phyloP scores from a whole-genome alignment of 2,888 invertebrate genomes.

The Cryptosula pallasiana region DNA sequence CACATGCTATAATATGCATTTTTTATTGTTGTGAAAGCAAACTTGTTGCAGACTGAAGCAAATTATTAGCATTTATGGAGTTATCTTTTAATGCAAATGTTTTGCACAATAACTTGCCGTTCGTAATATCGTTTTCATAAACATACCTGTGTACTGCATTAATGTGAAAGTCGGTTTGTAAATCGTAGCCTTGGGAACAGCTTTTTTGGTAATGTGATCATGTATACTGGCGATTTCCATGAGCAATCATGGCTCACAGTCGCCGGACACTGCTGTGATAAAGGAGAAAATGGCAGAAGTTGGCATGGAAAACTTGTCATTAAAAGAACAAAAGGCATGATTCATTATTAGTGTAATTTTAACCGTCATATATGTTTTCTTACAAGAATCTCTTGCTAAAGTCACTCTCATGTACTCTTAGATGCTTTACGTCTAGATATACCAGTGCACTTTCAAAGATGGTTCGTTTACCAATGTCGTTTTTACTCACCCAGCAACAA shows the following conservation, averaged over 20 bases:
- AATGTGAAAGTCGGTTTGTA: no score
- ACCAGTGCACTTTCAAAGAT: background rate
- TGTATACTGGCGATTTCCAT: no score
- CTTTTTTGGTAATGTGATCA: no score
- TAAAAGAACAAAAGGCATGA: conserved; percentile 49
- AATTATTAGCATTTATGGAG: no score
- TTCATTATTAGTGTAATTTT: background rate
- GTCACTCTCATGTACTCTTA: background rate
- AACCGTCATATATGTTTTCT: background rate
- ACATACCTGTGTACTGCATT: no score
- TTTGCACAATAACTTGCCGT: no score
- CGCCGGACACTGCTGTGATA: background rate
- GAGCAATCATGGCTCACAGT: background rate
- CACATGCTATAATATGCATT: no score
- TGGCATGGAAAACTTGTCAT: conserved; percentile 45
- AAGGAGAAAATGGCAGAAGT: conserved; percentile 33
- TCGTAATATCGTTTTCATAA: no score
- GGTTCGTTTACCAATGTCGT: background rate
- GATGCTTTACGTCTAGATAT: background rate
- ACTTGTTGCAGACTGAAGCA: no score
- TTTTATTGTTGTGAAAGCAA: no score
- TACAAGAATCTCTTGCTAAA: background rate
- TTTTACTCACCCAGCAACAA: background rate
- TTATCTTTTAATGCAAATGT: no score
- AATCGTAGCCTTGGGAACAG: no score